Evolutionary conservation across 2,113 vertebrate species (phyloP).

Genomic region (Thamnaconus septentrionalis): DNA sequence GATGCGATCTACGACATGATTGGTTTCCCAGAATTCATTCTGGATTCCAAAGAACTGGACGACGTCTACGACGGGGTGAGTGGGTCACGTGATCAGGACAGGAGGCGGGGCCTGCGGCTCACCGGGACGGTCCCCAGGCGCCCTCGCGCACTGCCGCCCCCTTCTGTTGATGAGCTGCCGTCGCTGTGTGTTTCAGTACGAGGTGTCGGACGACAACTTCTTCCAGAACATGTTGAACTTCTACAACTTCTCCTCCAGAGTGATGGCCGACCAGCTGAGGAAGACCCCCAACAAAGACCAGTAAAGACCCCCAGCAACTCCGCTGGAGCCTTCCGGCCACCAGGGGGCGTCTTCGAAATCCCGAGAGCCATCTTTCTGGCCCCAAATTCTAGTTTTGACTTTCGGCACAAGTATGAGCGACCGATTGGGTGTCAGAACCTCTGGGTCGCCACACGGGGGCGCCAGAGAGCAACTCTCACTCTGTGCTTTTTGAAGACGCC

Average conservation of each 20-base stretch:
- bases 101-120: neutral
- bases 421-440: too few species aligned
- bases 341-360: too few species aligned
- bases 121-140: neutral
- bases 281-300: constrained; percentile 95
- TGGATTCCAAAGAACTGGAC: constrained; percentile 93
- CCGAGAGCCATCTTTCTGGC: too few species aligned
- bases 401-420: too few species aligned
- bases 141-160: constrained; percentile 26
- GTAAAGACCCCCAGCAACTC: constrained; percentile 82
- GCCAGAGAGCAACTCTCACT: too few species aligned
- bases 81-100: neutral
- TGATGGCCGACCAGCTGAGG: constrained; percentile 97
- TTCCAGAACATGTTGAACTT: constrained; percentile 99
- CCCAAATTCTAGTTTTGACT: too few species aligned
- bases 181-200: constrained; percentile 79
- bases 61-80: constrained; percentile 95
- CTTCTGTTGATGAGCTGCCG: constrained; percentile 10
- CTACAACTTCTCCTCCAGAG: constrained; percentile 96
- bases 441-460: too few species aligned
- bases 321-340: neutral
- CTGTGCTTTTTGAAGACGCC: too few species aligned
- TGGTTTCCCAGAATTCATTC: constrained; percentile 96
- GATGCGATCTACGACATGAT: constrained; percentile 99
- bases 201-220: constrained; percentile 95